Evolutionary conservation across 1,140 invertebrate genomes (phyloP), one percentile per base, ranked within the genome.

Genomic region (Meloidogyne floridensis): DNA sequence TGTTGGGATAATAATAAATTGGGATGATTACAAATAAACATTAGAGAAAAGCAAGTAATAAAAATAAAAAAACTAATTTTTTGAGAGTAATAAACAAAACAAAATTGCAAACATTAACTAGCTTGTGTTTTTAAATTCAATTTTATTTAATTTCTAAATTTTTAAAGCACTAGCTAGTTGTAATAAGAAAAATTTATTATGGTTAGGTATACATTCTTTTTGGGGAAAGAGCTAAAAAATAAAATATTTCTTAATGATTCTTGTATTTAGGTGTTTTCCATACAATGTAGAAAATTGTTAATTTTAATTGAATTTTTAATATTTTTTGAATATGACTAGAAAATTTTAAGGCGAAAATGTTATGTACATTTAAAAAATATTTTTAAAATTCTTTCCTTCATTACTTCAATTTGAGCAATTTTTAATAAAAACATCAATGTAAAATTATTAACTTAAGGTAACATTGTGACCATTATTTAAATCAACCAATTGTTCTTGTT

Each of bases 401-500:
- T 32, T 47, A 2, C 15, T 74, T 54, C 18, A 15, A 54, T 47
- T 74, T 54, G 72, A 47, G 72, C 72, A 32, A 74, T 18, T 74
- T 74, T 74, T n/a, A 32, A n/a, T 47, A 74, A 74, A 15, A 5
- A 32, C 18, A 47, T 65, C 7, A 65, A n/a, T 65, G 13, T 65
- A 65, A 54, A 54, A 65, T 65, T 32, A 32, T 32, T 65, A 65
- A 65, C 59, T 65, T 65, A 65, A n/a, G 15, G 59, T 65, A 65
- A n/a, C 15, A 65, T 65, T 65, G n/a, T 65, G 15, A 8, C 59
- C 59, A 65, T 84, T 85, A 54, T 80, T 84, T 32, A 84, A 70
- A 47, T 85, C 85, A 42, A 81, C 75, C 11, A 86, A 72, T 65
- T 87, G 84, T 47, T 86, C 85, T 56, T 85, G 83, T 13, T 87